phyloP scores from a whole-genome alignment of 2,113 vertebrate genomes.

The Takifugu flavidus region DNA sequence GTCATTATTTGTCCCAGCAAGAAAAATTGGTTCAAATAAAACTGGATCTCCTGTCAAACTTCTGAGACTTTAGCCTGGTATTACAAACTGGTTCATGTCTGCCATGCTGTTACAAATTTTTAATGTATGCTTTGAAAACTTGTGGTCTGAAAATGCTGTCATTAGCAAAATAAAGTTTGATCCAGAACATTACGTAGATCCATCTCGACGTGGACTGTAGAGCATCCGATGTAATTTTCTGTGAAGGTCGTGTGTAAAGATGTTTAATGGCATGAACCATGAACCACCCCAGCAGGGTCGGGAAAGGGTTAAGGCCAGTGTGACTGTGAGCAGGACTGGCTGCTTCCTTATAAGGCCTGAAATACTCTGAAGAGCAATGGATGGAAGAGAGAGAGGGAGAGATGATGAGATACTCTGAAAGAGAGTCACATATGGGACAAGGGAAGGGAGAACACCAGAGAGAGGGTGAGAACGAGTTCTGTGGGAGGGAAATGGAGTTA shows the following conservation, averaged over 20 bases:
- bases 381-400: slow-evolving; percentile 9
- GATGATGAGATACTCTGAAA: slow-evolving; percentile 34
- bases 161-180: too few relatives aligned
- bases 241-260: slow-evolving; percentile 1
- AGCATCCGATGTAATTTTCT: not conserved
- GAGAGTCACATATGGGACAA: slow-evolving; percentile 24
- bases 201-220: not conserved
- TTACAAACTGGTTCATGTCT: too few relatives aligned
- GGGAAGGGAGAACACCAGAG: not conserved
- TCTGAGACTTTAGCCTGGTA: too few relatives aligned
- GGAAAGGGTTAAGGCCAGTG: slow-evolving; percentile 51
- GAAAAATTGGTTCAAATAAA: too few relatives aligned
- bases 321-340: slow-evolving; percentile 47
- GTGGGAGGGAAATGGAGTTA: slow-evolving; percentile 27
- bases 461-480: slow-evolving; percentile 3
- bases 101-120: too few relatives aligned
- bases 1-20: too few relatives aligned
- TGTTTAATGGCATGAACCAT: slow-evolving; percentile 17
- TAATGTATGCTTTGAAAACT: too few relatives aligned
- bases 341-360: slow-evolving; percentile 72
- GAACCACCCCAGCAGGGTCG: slow-evolving; percentile 11
- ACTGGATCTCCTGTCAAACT: too few relatives aligned
- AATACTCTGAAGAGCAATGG: slow-evolving; percentile 40
- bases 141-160: not conserved
- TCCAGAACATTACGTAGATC: too few relatives aligned